These are phyloP conservation scores for Bovichtus diacanthus DNA, from an alignment of 2,797 vertebrate genomes.

Conservation along the genomic window DNA sequence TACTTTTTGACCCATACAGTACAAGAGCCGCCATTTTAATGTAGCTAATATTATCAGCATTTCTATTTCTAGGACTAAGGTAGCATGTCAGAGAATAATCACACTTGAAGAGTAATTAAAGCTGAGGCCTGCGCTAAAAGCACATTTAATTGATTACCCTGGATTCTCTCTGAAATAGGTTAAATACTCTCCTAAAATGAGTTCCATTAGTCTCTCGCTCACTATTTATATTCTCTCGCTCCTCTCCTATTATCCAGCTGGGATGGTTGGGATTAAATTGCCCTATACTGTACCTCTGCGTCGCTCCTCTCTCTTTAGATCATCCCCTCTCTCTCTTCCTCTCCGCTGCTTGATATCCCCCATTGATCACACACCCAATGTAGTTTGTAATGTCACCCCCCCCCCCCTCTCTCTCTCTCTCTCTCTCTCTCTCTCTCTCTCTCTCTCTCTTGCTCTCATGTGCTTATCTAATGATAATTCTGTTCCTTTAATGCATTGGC, in stretches of 20 bases:
- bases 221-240: constrained; percentile 76
- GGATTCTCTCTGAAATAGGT: constrained; percentile 79
- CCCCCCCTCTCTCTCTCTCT: not conserved
- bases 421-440: constrained; percentile 8
- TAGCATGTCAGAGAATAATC: constrained; percentile 76
- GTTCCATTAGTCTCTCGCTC: constrained; percentile 79
- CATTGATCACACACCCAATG: constrained; percentile 61
- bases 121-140: constrained; percentile 64
- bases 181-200: constrained; percentile 82
- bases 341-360: constrained; percentile 32
- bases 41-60: constrained; percentile 30
- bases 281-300: constrained; percentile 51
- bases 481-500: constrained; percentile 37
- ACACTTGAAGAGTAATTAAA: constrained; percentile 77
- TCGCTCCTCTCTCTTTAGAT: constrained; percentile 46
- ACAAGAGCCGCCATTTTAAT: constrained; percentile 37
- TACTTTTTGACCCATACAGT: not conserved
- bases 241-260: constrained; percentile 75
- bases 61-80: constrained; percentile 67
- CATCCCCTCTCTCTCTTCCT: constrained; percentile 33
- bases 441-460: constrained; percentile 14
- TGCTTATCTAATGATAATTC: constrained; percentile 54
- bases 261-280: constrained; percentile 80
- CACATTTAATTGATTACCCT: constrained; percentile 82
- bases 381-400: constrained; percentile 15